These are phyloP conservation scores for Phocoena phocoena DNA, from an alignment of 2,113 vertebrate species.

Conservation along the genomic window DNA sequence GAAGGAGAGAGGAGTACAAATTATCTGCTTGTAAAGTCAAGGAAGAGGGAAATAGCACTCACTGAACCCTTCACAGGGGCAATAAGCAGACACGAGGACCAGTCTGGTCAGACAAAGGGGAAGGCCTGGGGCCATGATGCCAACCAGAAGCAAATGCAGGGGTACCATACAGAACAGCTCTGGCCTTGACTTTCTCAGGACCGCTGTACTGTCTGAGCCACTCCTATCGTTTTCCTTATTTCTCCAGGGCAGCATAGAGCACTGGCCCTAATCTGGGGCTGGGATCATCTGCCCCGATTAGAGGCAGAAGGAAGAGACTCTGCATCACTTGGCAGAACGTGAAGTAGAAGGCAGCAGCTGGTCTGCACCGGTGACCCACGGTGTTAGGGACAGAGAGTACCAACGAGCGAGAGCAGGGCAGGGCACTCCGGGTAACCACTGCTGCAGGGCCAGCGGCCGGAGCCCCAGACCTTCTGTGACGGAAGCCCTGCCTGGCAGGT, in stretches of 20 bases:
- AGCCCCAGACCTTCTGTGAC: neutral
- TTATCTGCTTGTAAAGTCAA: neutral
- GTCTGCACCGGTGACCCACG: neutral
- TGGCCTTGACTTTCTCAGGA: neutral
- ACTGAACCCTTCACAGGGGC: neutral
- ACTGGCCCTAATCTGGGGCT: neutral
- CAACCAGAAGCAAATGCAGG: neutral
- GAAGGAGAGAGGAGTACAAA: conserved; percentile 25
- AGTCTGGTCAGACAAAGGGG: neutral
- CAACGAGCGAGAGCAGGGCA: neutral
- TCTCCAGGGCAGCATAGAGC: neutral
- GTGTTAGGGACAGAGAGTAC: neutral
- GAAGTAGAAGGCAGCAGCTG: neutral
- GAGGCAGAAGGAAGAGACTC: neutral
- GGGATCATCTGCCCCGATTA: neutral
- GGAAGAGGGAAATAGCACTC: neutral
- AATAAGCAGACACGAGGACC: neutral
- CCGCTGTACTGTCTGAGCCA: neutral
- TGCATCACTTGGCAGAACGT: neutral
- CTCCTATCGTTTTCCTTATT: neutral
- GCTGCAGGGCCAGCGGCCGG: neutral
- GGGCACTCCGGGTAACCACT: neutral
- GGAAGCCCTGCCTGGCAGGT: neutral
- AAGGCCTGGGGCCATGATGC: neutral
- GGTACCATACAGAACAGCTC: neutral